These are phyloP conservation scores for Junonia oenone DNA, from an alignment of 2,888 invertebrate species.

Conservation along the genomic window DNA sequence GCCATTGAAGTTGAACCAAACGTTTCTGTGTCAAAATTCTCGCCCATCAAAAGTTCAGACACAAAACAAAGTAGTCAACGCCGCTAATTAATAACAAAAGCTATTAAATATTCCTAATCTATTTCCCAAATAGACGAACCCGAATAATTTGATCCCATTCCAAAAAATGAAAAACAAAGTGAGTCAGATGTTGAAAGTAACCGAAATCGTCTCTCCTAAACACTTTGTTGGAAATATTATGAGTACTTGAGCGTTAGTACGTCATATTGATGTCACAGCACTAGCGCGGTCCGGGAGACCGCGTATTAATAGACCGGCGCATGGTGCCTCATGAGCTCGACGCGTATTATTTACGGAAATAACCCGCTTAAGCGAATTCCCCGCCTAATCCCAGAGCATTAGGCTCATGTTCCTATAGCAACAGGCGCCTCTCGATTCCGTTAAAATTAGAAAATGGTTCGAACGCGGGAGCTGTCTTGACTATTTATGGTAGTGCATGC, in stretches of 20 bases:
- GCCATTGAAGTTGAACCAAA: neutral
- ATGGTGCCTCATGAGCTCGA: slow-evolving; percentile 26
- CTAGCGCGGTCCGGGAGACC: slow-evolving; percentile 31
- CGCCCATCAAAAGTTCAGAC: neutral
- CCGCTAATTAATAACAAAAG: neutral
- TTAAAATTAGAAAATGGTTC: slow-evolving; percentile 68
- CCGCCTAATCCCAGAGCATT: slow-evolving; percentile 34
- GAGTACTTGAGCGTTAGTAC: neutral
- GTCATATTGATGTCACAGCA: slow-evolving; percentile 19
- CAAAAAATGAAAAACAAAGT: neutral
- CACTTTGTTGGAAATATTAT: neutral
- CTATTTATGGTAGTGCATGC: slow-evolving; percentile 74
- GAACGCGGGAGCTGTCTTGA: slow-evolving; percentile 62
- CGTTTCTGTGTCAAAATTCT: neutral
- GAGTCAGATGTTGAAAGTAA: neutral
- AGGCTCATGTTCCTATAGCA: slow-evolving; percentile 35
- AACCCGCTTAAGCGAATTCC: slow-evolving; percentile 35
- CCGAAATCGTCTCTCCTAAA: neutral
- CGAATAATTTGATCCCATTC: neutral
- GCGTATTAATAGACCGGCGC: slow-evolving; percentile 32
- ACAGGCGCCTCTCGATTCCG: slow-evolving; percentile 33
- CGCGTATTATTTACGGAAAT: slow-evolving; percentile 51
- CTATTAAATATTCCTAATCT: neutral
- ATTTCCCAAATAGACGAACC: neutral
- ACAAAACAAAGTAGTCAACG: neutral